A percentile compares a stretch with the other conserved stretches of the same genome.
Evolutionary conservation across 2,888 invertebrate genomes (phyloP).

Genomic region (Eupithecia insigniata): DNA sequence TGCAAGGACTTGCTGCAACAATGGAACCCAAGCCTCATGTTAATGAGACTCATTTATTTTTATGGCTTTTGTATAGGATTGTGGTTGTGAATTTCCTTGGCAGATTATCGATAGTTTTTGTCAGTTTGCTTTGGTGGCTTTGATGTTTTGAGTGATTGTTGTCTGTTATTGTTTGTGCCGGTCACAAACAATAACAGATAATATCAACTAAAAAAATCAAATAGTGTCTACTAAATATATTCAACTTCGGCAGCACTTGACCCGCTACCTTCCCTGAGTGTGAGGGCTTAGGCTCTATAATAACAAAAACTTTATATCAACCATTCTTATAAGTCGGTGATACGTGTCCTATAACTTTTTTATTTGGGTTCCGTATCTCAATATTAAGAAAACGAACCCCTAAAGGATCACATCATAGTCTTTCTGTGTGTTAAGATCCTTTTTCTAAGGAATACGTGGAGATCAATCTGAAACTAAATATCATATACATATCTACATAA

Average conservation of each 20-base stretch:
- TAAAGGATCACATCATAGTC: not conserved
- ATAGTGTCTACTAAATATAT: too few species aligned
- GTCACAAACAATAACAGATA: too few species aligned
- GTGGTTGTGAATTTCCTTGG: constrained; percentile 70
- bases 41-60: constrained; percentile 81
- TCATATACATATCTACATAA: too few species aligned
- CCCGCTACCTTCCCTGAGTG: too few species aligned
- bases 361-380: not conserved
- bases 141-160: constrained; percentile 33
- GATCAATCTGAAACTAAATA: not conserved
- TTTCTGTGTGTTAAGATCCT: not conserved
- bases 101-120: constrained; percentile 69
- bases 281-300: too few species aligned
- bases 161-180: constrained; percentile 24
- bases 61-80: constrained; percentile 78
- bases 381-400: not conserved
- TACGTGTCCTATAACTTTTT: not conserved
- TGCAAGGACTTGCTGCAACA: constrained; percentile 62
- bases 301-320: constrained; percentile 2
- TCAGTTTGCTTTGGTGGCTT: constrained; percentile 38
- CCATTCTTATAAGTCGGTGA: not conserved
- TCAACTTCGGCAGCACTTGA: too few species aligned
- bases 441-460: not conserved
- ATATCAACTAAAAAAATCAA: too few species aligned
- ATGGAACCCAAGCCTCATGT: constrained; percentile 66